phyloP scores from a whole-genome alignment of 2,888 invertebrate genomes.

The Archaeoteleia sp. region DNA sequence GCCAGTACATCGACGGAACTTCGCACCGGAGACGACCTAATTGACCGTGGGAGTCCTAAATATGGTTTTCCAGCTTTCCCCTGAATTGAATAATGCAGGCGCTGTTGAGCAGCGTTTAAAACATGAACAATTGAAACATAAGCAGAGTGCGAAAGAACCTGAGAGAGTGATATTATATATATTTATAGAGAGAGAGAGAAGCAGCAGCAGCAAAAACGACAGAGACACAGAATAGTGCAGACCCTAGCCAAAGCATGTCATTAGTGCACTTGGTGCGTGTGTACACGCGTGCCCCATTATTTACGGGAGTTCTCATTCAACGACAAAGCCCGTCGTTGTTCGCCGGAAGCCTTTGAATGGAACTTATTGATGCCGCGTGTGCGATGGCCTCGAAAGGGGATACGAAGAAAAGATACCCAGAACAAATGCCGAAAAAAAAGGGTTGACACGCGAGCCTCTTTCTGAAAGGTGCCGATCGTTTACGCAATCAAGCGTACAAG shows the following conservation, averaged over 20 bases:
- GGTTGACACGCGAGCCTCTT: conserved; percentile 8
- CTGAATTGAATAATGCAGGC: too few species aligned
- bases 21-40: too few species aligned
- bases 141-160: too few species aligned
- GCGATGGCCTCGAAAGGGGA: conserved; percentile 16
- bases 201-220: conserved; percentile 23
- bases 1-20: too few species aligned
- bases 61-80: too few species aligned
- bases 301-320: conserved; percentile 39
- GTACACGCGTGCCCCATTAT: conserved; percentile 62
- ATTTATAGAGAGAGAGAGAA: too few species aligned
- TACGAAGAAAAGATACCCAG: conserved; percentile 6
- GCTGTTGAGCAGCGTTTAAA: too few species aligned
- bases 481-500: too few species aligned
- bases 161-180: too few species aligned
- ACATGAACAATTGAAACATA: too few species aligned
- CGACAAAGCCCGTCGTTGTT: conserved; percentile 61
- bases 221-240: conserved; percentile 15
- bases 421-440: conserved; percentile 12
- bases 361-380: conserved; percentile 20
- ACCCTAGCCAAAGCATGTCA: conserved; percentile 58
- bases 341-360: conserved; percentile 17
- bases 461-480: conserved; percentile 4
- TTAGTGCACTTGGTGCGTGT: conserved; percentile 53
- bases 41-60: too few species aligned